Evolutionary conservation across 92 coral and sea anemone genomes (phyloP).

Genomic region (Hydrozoanthus gracilis): DNA sequence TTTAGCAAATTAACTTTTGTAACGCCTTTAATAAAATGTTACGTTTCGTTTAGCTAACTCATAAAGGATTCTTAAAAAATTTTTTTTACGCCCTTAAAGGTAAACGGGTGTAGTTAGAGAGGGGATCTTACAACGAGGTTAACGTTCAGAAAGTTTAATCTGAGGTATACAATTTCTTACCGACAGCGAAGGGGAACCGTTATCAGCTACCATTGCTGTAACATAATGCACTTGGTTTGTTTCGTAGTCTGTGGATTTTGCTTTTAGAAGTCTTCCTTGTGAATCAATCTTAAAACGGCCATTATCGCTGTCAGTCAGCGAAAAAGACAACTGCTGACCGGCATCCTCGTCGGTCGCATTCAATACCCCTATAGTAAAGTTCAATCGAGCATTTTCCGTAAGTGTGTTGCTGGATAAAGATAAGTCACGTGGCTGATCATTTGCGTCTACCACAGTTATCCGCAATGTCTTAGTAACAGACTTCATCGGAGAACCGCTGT

Average conservation of each 20-base stretch:
- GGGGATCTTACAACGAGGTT: too few relatives aligned
- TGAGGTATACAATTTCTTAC: conserved; percentile 42
- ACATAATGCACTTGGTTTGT: conserved; percentile 74
- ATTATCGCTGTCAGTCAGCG: conserved; percentile 72
- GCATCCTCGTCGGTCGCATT: conserved; percentile 79
- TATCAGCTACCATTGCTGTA: conserved; percentile 68
- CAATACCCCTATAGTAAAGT: conserved; percentile 68
- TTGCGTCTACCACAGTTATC: conserved; percentile 63
- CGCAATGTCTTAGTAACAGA: conserved; percentile 58
- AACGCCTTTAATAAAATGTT: too few relatives aligned
- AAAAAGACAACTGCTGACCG: conserved; percentile 72
- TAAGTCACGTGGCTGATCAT: conserved; percentile 86
- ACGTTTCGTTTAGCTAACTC: too few relatives aligned
- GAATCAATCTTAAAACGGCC: conserved; percentile 75
- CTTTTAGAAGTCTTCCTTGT: conserved; percentile 64
- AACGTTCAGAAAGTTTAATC: background rate
- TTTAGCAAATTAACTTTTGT: too few relatives aligned
- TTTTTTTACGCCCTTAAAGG: too few relatives aligned
- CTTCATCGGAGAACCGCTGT: conserved; percentile 87
- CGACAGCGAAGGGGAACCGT: conserved; percentile 69
- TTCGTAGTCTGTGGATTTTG: conserved; percentile 79
- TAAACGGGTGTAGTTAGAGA: too few relatives aligned
- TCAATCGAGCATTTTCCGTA: conserved; percentile 75
- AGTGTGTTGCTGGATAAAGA: conserved; percentile 75
- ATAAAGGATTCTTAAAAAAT: too few relatives aligned